phyloP scores from a whole-genome alignment of 2,888 invertebrate genomes.

The Pimpla rufipes region DNA sequence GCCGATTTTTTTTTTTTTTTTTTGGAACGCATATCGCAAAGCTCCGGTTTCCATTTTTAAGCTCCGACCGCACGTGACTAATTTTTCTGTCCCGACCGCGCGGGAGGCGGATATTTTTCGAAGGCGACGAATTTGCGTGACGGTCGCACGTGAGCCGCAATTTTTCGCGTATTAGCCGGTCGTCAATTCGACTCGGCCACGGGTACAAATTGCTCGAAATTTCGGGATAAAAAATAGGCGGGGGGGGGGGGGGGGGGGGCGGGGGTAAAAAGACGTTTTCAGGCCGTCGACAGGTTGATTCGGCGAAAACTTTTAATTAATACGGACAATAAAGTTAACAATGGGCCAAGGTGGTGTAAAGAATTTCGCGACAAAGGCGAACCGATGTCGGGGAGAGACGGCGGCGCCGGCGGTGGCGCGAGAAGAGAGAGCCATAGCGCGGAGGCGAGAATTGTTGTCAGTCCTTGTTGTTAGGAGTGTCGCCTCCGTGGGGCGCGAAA shows the following conservation, averaged over 20 bases:
- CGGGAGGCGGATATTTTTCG: no score
- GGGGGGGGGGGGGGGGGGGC: no score
- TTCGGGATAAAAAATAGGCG: background rate
- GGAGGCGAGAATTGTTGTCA: constrained; percentile 80
- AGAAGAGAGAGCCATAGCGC: background rate
- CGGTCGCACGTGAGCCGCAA: no score
- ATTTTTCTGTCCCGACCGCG: no score
- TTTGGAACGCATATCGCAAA: no score
- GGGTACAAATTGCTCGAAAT: no score
- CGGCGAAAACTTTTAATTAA: constrained; percentile 81
- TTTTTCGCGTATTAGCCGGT: no score
- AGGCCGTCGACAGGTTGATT: constrained; percentile 54
- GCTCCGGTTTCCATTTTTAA: no score
- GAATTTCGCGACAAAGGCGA: constrained; percentile 63
- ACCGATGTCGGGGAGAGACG: constrained; percentile 48
- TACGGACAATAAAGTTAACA: constrained; percentile 76
- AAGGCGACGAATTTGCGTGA: no score
- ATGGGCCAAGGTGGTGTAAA: constrained; percentile 61
- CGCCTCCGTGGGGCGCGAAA: constrained; percentile 42
- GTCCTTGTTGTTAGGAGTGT: constrained; percentile 80
- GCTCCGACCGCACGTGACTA: no score
- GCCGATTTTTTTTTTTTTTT: no score
- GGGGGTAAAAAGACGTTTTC: constrained; percentile 10
- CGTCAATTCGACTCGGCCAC: no score
- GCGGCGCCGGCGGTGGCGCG: background rate